Conservation (phyloP, 2,113 vertebrate species). For the Gambusia affinis region DNA sequence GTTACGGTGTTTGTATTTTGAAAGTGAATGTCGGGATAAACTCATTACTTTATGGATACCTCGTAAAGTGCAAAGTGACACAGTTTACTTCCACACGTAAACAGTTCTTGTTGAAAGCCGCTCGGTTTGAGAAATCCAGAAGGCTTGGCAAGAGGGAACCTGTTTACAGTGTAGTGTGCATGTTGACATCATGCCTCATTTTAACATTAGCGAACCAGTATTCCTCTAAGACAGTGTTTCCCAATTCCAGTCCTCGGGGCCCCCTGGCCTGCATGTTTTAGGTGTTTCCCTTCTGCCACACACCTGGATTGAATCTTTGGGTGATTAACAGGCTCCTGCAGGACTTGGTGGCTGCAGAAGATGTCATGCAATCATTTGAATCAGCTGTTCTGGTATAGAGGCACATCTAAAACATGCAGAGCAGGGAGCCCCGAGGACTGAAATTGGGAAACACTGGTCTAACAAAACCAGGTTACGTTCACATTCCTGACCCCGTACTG, state of each 20-base stretch:
- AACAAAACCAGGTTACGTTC: accelerated
- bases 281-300: no score
- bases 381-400: no score
- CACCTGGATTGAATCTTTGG: no score
- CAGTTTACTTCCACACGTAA: neutral
- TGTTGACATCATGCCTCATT: neutral
- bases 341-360: no score
- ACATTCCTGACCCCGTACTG: accelerated
- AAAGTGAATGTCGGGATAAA: neutral
- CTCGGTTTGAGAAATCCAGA: neutral
- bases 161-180: neutral
- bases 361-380: no score
- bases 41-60: neutral
- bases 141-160: neutral
- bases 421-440: no score
- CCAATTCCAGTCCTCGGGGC: no score
- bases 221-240: neutral
- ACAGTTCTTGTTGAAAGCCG: neutral
- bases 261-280: no score
- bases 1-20: neutral
- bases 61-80: neutral
- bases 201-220: neutral
- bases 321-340: no score
- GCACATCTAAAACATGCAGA: no score
- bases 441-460: no score